These are phyloP conservation scores for Bostrychus sinensis DNA, from an alignment of 2,113 vertebrate species.

Conservation along the genomic window DNA sequence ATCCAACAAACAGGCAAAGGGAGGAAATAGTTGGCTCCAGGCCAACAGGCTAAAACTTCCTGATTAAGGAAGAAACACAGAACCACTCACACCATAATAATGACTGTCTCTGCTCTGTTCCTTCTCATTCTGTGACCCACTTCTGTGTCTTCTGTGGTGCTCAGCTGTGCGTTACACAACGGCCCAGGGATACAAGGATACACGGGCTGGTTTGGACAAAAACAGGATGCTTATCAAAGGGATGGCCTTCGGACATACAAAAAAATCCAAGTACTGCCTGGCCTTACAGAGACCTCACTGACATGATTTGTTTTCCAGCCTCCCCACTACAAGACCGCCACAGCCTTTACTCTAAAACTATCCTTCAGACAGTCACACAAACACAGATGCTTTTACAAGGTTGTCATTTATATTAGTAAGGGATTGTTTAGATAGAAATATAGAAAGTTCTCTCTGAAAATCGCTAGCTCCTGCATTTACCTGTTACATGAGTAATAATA, in stretches of 20 bases:
- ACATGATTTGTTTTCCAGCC: neutral
- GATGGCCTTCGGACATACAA: conserved; percentile 16
- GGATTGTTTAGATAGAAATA: too few species aligned
- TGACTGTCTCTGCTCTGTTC: neutral
- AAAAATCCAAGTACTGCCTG: neutral
- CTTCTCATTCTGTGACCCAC: conserved; percentile 35
- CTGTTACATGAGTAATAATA: too few species aligned
- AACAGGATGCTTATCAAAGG: conserved; percentile 52
- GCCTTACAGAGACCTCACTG: neutral
- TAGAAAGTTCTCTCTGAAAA: too few species aligned
- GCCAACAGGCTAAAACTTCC: conserved; percentile 14
- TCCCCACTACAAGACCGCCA: neutral
- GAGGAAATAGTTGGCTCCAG: conserved; percentile 25
- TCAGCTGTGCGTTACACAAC: conserved; percentile 24
- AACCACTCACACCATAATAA: conserved; percentile 39
- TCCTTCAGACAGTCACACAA: neutral
- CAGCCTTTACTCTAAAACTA: neutral
- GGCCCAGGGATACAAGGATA: conserved; percentile 12
- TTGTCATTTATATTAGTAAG: too few species aligned
- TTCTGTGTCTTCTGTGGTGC: conserved; percentile 30
- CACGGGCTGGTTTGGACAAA: conserved; percentile 33
- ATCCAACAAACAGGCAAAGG: neutral
- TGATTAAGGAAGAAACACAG: conserved; percentile 23
- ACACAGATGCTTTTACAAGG: neutral
- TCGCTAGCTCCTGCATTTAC: too few species aligned